Evolutionary conservation across 2,888 invertebrate species (phyloP).

Genomic region (Junonia oenone): DNA sequence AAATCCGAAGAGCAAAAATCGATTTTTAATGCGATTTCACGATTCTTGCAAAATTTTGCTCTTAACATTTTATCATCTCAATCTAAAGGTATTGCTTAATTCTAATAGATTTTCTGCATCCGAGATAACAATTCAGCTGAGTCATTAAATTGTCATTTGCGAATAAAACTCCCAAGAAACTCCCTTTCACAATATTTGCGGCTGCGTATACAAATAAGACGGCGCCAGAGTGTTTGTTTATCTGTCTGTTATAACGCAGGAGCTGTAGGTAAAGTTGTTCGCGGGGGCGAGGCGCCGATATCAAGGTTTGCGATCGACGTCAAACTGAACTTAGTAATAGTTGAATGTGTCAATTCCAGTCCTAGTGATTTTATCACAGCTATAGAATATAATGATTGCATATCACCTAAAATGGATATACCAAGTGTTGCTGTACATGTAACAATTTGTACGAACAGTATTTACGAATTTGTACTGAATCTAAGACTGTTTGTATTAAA

Average conservation of each 20-base stretch:
- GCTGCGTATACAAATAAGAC: slow-evolving; percentile 13
- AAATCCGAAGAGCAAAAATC: no score
- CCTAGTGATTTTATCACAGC: neutral
- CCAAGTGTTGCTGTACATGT: neutral
- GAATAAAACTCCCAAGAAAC: neutral
- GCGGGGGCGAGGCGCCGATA: slow-evolving; percentile 3
- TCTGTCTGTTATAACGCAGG: slow-evolving; percentile 11
- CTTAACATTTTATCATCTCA: neutral
- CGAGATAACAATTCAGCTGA: neutral
- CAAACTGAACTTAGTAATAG: neutral
- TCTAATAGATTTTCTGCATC: neutral
- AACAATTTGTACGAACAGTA: neutral
- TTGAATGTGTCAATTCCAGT: neutral
- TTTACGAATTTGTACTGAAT: neutral
- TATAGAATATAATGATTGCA: neutral
- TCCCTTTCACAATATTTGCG: slow-evolving; percentile 21
- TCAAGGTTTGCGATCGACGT: neutral
- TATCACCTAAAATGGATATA: neutral
- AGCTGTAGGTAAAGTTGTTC: neutral
- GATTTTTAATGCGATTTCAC: no score
- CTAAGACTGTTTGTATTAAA: neutral
- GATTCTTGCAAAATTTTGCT: no score
- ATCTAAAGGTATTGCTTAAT: neutral
- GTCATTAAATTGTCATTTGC: neutral
- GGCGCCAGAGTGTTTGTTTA: slow-evolving; percentile 26